Evolutionary conservation across 2,113 vertebrate genomes (phyloP).

Genomic region (Vanacampus margaritifer): DNA sequence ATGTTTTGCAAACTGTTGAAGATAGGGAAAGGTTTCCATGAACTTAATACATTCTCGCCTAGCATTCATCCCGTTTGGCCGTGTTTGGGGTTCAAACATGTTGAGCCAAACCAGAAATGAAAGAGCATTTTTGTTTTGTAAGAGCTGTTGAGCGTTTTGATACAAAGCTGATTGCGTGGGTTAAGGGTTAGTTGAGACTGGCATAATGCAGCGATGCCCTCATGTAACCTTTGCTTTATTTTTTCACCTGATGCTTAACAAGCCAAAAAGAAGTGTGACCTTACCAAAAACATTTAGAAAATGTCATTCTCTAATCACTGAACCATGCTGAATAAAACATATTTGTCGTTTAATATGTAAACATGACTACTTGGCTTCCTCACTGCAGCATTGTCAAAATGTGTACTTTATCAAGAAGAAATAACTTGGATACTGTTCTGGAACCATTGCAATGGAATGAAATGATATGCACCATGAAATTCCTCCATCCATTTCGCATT

Average conservation of each 20-base stretch:
- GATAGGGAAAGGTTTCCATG: neutral
- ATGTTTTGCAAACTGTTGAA: neutral
- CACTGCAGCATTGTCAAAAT: slow-evolving; percentile 1
- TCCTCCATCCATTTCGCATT: neutral
- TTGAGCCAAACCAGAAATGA: neutral
- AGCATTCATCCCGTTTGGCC: neutral
- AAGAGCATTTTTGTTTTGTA: neutral
- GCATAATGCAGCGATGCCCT: slow-evolving; percentile 16
- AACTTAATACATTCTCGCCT: neutral
- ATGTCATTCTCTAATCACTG: slow-evolving; percentile 2
- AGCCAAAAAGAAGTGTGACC: slow-evolving; percentile 4
- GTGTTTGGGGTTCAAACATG: neutral
- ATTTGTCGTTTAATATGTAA: neutral
- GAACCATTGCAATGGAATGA: neutral
- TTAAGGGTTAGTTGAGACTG: slow-evolving; percentile 14
- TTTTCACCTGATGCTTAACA: slow-evolving; percentile 11
- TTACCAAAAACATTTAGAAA: slow-evolving; percentile 19
- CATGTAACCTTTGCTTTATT: slow-evolving; percentile 16
- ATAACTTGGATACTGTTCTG: neutral
- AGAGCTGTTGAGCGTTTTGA: neutral
- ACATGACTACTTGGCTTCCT: neutral
- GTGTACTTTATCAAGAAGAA: neutral
- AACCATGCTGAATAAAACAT: slow-evolving; percentile 4
- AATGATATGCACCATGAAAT: neutral
- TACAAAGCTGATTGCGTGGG: slow-evolving; percentile 24